These are phyloP conservation scores for Cynopterus sphinx DNA, from an alignment of 2,797 vertebrate genomes.

Conservation along the genomic window DNA sequence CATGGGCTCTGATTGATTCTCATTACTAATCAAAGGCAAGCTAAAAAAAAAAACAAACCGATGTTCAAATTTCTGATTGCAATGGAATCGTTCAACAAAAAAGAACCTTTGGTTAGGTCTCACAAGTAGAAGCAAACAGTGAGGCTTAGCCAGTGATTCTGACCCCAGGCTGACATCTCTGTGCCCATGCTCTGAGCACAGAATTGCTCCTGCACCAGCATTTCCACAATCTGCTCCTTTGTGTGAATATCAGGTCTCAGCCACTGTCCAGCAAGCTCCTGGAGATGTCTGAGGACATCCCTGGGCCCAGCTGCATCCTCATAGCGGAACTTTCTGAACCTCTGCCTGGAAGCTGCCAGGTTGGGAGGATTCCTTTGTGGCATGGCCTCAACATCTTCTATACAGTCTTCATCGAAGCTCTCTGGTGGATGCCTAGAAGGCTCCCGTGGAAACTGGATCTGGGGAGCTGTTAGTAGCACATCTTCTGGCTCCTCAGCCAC, in stretches of 20 bases:
- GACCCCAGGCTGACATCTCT: background rate
- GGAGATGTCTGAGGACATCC: conserved; percentile 41
- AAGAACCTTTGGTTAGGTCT: background rate
- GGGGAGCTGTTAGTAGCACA: background rate
- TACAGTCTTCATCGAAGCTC: background rate
- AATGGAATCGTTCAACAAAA: background rate
- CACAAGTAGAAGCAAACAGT: background rate
- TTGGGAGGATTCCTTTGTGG: background rate
- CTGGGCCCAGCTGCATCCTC: conserved; percentile 12
- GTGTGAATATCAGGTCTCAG: background rate
- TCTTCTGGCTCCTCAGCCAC: conserved; percentile 16
- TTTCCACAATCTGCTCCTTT: conserved; percentile 56
- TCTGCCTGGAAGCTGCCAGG: background rate
- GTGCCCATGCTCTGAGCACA: conserved; percentile 17
- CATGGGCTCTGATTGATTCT: background rate
- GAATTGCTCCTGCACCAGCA: conserved; percentile 49
- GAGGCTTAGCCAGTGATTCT: background rate
- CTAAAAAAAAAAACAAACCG: background rate
- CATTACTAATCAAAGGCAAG: conserved; percentile 57
- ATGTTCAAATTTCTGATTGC: conserved; percentile 1
- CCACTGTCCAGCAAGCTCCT: conserved; percentile 36
- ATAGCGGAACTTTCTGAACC: background rate
- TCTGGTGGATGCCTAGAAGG: background rate
- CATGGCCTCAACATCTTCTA: background rate
- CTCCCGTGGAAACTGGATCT: background rate